Base-by-base conservation (phyloP, 2,888 invertebrate species). In the Melinaea menophilus region DNA sequence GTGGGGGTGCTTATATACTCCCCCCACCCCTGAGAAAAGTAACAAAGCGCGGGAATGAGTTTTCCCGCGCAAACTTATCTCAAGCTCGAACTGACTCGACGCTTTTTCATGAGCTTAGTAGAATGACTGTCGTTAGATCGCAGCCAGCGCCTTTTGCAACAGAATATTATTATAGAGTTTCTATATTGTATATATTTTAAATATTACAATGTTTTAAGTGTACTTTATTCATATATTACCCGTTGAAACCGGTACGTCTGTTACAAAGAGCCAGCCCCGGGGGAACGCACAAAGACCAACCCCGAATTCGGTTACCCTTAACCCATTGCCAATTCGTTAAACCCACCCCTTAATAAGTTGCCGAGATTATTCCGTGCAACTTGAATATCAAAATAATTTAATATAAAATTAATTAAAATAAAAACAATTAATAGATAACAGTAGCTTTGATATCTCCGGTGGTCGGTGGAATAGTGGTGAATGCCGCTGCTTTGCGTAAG, bases 401-500 rank as follows among this genome's bases (percentile, higher is more conserved):
- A n/a, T 48, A 48, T 13, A 37, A 37, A 37, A 37, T 2, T 37
- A 37, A 5, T 37, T 37, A 7, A 37, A 5, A 37, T 37, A 5
- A 37, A 37, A 37, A 37, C 7, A 37, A 37, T 37, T 4, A 7
- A 37, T 5, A 58, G 58, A 48, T 46, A 65, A 48, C 33, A 71
- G 67, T 78, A 77, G 76, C 80, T 72, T 71, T 73, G 73, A 71
- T 69, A 69, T 69, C 69, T 51, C 63, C 69, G 66, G 67, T 62
- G 65, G 65, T 59, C 65, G 48, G 37, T 48, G 46, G 47, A 47
- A 64, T 61, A 65, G 67, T 63, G 64, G 59, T 61, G 62, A 69
- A 75, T 79, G 79, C 79, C 65, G 83, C 81, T 87, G 86, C 89
- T 88, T 89, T 90, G 88, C 90, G 90, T 90, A 90, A 90, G 85